Evolutionary conservation across 2,888 invertebrate species (phyloP).

Genomic region (Drosophila limbata): DNA sequence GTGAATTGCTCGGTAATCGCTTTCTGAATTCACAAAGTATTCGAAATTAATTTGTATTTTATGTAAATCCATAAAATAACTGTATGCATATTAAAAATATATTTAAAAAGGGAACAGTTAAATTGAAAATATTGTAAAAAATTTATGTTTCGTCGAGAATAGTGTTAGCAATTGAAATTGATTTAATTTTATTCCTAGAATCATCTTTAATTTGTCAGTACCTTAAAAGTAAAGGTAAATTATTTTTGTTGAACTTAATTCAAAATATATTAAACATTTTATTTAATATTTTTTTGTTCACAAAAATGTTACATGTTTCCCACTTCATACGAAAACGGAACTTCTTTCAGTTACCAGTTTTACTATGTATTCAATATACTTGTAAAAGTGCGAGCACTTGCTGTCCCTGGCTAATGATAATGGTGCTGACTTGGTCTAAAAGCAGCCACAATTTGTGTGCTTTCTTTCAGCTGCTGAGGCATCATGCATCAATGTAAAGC

Average conservation of each 20-base stretch:
- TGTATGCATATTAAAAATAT: neutral
- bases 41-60: conserved; percentile 5
- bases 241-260: too few relatives aligned
- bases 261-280: too few relatives aligned
- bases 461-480: conserved; percentile 26
- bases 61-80: neutral
- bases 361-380: too few relatives aligned
- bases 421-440: conserved; percentile 43
- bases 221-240: too few relatives aligned
- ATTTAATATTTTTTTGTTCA: too few relatives aligned
- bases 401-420: conserved; percentile 12
- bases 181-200: neutral
- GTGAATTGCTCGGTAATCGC: conserved; percentile 26
- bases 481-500: conserved; percentile 55
- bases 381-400: neutral
- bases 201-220: neutral
- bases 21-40: conserved; percentile 13
- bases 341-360: neutral
- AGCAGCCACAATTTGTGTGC: conserved; percentile 60
- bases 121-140: neutral
- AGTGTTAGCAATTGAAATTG: neutral
- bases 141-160: neutral
- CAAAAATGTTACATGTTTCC: too few relatives aligned
- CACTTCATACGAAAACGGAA: neutral
- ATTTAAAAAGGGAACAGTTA: neutral